Base-by-base conservation (phyloP, 1,140 invertebrate species). In the Zaprionus gabonicus region DNA sequence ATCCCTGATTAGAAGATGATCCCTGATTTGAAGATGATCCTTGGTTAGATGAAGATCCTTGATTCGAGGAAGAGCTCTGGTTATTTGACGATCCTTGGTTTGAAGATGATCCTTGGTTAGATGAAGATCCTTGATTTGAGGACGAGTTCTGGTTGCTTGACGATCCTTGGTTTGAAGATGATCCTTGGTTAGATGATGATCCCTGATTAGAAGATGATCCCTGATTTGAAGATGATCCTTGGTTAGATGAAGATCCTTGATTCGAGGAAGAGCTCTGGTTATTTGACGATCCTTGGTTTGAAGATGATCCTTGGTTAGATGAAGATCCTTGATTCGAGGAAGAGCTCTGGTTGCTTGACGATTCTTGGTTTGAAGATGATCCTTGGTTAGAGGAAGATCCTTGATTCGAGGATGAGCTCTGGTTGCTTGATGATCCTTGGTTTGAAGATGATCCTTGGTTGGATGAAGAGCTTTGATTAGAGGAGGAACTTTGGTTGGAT, bases 81-180 rank as follows among this genome's bases (percentile, higher is more conserved):
- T 81, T 77, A 0, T 66, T 73, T 0, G 80, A 80, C 0, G 77
- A 80, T n/a, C 66, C 59, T 5, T 87, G 79, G 15, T 71, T 83
- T 0, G 79, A 85, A 0, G 77, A 77, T 1, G 79, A 81, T 41
- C 46, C 31, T 46, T 81, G 78, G 20, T 57, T 80, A 0, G 46
- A 51, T 12, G 81, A 81, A 0, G 81, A 76, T 17, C 65, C 65
- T 31, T 82, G 77, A 15, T 53, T 82, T 0, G 82, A 80, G 0
- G 80, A 78, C 0, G 76, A 78, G 3, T 55, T 71, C 4, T 82
- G 77, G 13, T 56, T 82, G 0, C 49, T 71, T 1, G 75, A 77
- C 0, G 82, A 86, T 10, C 68, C 73, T 2, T 87, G 83, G 7
- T 53, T 85, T 0, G 82, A 74, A 2, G 78, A 82, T 0, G 79